phyloP scores from a whole-genome alignment of 2,797 vertebrate genomes.

The Melanotaenia maccullochi region DNA sequence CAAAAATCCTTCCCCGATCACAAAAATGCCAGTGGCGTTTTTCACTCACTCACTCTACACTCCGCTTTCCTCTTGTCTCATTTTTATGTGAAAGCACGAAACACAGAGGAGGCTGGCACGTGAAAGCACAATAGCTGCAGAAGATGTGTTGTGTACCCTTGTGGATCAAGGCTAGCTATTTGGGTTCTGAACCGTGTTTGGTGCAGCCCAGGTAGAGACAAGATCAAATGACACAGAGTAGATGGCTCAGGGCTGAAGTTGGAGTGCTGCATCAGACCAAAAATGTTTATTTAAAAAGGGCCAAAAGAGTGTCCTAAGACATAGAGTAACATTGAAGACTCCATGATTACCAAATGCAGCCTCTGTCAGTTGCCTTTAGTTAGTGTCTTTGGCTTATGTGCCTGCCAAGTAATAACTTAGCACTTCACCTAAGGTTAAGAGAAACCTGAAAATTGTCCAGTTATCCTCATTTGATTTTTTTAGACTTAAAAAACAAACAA shows the following conservation, averaged over 20 bases:
- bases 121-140: slow-evolving; percentile 68
- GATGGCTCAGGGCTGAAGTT: slow-evolving; percentile 72
- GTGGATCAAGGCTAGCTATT: slow-evolving; percentile 70
- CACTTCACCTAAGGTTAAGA: slow-evolving; percentile 36
- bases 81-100: slow-evolving; percentile 39
- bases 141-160: slow-evolving; percentile 71
- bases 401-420: slow-evolving; percentile 44
- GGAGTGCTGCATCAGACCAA: slow-evolving; percentile 53
- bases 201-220: slow-evolving; percentile 64
- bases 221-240: slow-evolving; percentile 78
- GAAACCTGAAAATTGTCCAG: slow-evolving; percentile 44
- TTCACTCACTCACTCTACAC: slow-evolving; percentile 61
- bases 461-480: slow-evolving; percentile 40
- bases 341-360: slow-evolving; percentile 67
- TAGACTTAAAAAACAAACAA: neutral
- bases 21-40: slow-evolving; percentile 76
- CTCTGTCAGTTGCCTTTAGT: slow-evolving; percentile 60
- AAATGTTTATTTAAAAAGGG: slow-evolving; percentile 68
- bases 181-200: slow-evolving; percentile 70
- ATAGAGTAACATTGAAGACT: slow-evolving; percentile 51
- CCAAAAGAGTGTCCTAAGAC: slow-evolving; percentile 65
- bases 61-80: slow-evolving; percentile 43
- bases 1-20: slow-evolving; percentile 62
- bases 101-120: slow-evolving; percentile 46
- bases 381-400: slow-evolving; percentile 55